Evolutionary conservation across 2,113 vertebrate genomes (phyloP), one percentile per base, ranked within the genome.

Genomic region (Leptobrachium leishanense): DNA sequence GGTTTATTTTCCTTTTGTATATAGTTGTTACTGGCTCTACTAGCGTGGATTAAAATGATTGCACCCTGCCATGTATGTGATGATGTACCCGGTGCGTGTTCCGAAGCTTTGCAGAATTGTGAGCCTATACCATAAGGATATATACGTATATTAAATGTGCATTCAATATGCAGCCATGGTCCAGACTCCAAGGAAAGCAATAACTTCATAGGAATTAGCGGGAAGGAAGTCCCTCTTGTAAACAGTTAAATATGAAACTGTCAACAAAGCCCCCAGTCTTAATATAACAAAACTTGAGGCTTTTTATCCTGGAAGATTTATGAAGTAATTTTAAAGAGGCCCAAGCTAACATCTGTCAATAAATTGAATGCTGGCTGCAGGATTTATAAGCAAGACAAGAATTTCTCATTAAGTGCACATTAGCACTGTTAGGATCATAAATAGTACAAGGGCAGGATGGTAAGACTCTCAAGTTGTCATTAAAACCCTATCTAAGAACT

Each of bases 321-420:
- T 94, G 93, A 92, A 94, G 93, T 94, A 94, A 94, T 94, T 94
- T 94, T 93, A 94, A 94, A 93, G 91, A 94, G 92, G 93, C 91
- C 91, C 91, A 92, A 94, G 93, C 92, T 92, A 94, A 93, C 93
- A 94, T 94, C 93, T 94, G 93, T 94, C 93, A 94, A 94, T 94
- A 94, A 94, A 94, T 94, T 93, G 92, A 93, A 94, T 93, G 90
- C 89, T 20, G 83, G 91, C 92, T 93, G 91, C 88, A 94, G 93
- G 93, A 94, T 94, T 94, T 94, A 94, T 92, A 93, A 93, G 89
- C 90, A 90, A 93, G 93, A 94, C 92, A 92, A 94, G 92, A 92
- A 92, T 93, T 94, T 93, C 93, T 94, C 92, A 93, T 94, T 94
- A 94, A 93, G 92, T 90, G 91, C 91, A 93, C 92, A 94, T 94